phyloP scores from a whole-genome alignment of 2,113 vertebrate genomes.

The Steatornis caripensis region DNA sequence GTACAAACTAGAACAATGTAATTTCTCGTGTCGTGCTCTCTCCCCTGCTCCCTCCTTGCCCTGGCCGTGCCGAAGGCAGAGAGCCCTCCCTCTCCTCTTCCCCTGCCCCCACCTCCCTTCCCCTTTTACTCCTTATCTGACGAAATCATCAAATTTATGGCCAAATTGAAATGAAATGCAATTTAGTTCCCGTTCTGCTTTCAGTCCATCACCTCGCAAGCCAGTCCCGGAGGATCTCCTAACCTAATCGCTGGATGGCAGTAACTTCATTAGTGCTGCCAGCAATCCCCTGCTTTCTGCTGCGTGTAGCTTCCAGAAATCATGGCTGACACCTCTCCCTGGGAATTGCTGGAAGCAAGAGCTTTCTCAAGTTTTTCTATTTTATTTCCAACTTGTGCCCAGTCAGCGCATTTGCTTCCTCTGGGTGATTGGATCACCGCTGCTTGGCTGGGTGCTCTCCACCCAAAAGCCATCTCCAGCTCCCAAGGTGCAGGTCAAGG shows the following conservation, averaged over 20 bases:
- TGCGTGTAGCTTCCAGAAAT: slow-evolving; percentile 52
- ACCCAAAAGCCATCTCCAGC: background rate
- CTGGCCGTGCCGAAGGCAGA: background rate
- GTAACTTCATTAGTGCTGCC: slow-evolving; percentile 72
- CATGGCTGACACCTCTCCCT: slow-evolving; percentile 51
- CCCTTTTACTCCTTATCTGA: slow-evolving; percentile 57
- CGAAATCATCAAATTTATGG: slow-evolving; percentile 69
- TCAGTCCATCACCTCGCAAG: slow-evolving; percentile 66
- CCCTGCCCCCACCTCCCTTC: background rate
- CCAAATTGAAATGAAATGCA: slow-evolving; percentile 77
- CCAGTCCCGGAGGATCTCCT: slow-evolving; percentile 64
- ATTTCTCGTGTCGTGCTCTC: background rate
- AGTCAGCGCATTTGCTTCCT: background rate
- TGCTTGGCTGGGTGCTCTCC: background rate
- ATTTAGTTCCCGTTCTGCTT: slow-evolving; percentile 70
- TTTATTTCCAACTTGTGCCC: background rate
- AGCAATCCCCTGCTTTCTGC: slow-evolving; percentile 52
- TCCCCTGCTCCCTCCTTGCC: background rate
- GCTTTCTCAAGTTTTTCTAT: slow-evolving; percentile 14
- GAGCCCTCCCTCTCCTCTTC: background rate
- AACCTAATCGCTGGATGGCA: slow-evolving; percentile 68
- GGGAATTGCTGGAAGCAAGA: slow-evolving; percentile 64
- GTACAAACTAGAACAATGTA: background rate
- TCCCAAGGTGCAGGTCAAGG: background rate
- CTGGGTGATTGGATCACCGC: background rate